phyloP scores from a whole-genome alignment of 2,797 vertebrate species.

The Tokudaia tokunoshimensis region DNA sequence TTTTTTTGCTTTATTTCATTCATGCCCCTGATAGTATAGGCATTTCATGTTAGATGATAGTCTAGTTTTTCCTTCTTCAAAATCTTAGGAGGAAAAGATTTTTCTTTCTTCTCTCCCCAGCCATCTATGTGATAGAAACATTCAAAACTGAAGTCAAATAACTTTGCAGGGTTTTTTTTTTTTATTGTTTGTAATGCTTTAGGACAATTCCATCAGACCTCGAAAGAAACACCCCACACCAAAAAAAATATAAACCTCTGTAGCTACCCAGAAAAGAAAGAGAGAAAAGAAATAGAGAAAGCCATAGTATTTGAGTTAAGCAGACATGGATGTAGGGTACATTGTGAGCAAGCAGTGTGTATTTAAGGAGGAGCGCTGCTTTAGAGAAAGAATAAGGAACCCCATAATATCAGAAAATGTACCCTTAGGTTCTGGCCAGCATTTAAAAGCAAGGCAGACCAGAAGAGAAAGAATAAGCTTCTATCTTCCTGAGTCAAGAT shows the following conservation, averaged over 20 bases:
- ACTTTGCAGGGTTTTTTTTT: not conserved
- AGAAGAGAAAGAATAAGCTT: not conserved
- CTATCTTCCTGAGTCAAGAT: not conserved
- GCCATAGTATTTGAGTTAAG: too few species aligned
- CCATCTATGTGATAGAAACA: not conserved
- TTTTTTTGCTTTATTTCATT: not conserved
- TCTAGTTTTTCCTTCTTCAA: not conserved
- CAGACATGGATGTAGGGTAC: not conserved
- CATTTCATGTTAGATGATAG: slow-evolving; percentile 16
- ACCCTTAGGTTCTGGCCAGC: too few species aligned
- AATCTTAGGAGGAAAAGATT: not conserved
- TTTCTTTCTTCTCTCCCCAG: not conserved
- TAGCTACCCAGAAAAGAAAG: too few species aligned
- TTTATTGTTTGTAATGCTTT: not conserved
- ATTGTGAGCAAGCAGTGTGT: not conserved
- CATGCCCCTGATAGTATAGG: not conserved
- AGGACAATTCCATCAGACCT: not conserved
- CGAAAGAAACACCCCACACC: not conserved
- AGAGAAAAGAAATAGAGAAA: not conserved
- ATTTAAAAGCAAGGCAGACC: not conserved
- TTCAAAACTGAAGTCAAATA: not conserved
- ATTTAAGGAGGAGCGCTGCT: not conserved
- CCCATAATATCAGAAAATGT: not conserved
- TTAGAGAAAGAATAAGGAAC: not conserved
- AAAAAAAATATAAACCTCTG: not conserved